Conservation (phyloP, 2,797 vertebrate species). For the Thaleichthys pacificus region DNA sequence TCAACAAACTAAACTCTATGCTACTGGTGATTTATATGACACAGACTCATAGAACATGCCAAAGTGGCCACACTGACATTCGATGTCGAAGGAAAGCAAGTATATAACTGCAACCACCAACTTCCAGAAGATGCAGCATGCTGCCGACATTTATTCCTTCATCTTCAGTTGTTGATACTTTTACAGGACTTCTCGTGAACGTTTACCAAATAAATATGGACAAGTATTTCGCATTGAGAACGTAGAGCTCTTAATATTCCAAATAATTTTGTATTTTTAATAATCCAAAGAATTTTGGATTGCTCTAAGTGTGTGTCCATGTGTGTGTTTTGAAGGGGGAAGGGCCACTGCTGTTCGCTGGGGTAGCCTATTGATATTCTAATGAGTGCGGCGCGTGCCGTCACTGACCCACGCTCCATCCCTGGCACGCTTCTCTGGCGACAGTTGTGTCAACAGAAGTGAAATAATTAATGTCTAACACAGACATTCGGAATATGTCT, state of each 20-base stretch:
- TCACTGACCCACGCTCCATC: slow-evolving; percentile 42
- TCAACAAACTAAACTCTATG: too few species aligned
- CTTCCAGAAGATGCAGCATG: too few species aligned
- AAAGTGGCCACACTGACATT: too few species aligned
- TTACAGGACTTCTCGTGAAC: too few species aligned
- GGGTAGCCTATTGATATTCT: slow-evolving; percentile 53
- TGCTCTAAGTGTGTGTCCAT: slow-evolving; percentile 17
- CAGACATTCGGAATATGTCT: background rate
- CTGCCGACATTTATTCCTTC: too few species aligned
- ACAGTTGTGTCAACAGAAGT: slow-evolving; percentile 30
- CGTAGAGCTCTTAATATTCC: too few species aligned
- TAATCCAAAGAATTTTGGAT: background rate
- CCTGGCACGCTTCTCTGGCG: slow-evolving; percentile 51
- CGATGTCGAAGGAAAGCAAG: too few species aligned
- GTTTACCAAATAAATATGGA: too few species aligned
- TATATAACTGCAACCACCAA: too few species aligned
- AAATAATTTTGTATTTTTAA: too few species aligned
- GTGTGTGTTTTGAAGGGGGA: slow-evolving; percentile 22
- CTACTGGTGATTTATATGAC: background rate
- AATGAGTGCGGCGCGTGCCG: slow-evolving; percentile 70
- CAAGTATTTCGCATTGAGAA: too few species aligned
- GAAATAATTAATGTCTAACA: background rate
- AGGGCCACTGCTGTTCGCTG: background rate
- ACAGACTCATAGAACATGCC: background rate
- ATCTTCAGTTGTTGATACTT: too few species aligned